Percentiles rank a stretch among this genome's conserved stretches.
Evolutionary conservation across 1,140 invertebrate species (phyloP).

Genomic region (Zophobas morio): DNA sequence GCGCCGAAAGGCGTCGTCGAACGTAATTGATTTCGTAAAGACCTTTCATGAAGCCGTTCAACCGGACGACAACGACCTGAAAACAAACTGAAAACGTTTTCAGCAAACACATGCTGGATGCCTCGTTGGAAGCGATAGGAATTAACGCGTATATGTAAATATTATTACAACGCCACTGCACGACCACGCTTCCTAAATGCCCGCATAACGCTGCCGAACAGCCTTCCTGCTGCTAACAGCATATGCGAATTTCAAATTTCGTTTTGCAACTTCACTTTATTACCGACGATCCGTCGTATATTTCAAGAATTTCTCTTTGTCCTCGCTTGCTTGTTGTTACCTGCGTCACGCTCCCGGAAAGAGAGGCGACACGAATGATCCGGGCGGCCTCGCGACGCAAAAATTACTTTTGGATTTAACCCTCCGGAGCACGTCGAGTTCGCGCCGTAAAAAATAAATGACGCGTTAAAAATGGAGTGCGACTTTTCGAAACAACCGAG

Average conservation of each 20-base stretch:
- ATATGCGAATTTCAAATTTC: constrained; percentile 32
- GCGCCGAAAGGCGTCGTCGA: constrained; percentile 14
- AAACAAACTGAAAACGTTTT: constrained; percentile 19
- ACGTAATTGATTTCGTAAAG: constrained; percentile 32
- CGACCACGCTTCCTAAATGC: constrained; percentile 17
- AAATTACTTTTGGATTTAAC: not conserved
- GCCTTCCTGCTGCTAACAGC: constrained; percentile 4
- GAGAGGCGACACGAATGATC: constrained; percentile 5
- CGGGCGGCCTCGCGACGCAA: not conserved
- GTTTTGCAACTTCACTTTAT: constrained; percentile 30
- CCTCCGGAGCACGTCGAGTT: too few species aligned
- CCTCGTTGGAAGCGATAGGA: constrained; percentile 19
- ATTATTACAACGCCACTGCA: constrained; percentile 25
- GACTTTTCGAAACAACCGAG: too few species aligned
- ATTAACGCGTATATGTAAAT: constrained; percentile 35
- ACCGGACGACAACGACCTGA: constrained; percentile 28
- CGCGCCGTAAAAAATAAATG: too few species aligned
- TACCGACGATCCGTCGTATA: constrained; percentile 20
- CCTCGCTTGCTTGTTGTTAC: constrained; percentile 22
- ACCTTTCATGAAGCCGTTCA: constrained; percentile 5
- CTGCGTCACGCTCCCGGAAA: constrained; percentile 30
- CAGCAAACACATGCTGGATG: constrained; percentile 16
- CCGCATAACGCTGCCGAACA: not conserved
- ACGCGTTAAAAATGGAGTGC: too few species aligned
- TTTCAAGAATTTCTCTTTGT: constrained; percentile 37